Percentiles rank a stretch among this genome's conserved stretches.
Evolutionary conservation across 2,797 vertebrate species (phyloP).

Genomic region (Eulemur albifrons): DNA sequence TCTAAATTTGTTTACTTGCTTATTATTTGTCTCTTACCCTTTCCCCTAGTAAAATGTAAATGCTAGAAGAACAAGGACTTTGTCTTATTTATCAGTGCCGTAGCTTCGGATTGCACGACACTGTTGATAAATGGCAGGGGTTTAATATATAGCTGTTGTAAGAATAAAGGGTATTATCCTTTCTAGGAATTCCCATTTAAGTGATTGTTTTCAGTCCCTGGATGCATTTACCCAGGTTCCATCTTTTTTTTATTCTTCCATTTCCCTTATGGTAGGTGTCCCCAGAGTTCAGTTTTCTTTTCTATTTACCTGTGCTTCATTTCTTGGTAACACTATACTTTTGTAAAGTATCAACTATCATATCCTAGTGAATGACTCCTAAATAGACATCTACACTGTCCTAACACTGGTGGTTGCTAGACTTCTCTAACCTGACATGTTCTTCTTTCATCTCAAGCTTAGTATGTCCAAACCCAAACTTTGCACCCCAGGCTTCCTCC

Average conservation of each 20-base stretch:
- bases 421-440: background rate
- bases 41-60: background rate
- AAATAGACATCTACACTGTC: background rate
- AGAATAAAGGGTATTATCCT: background rate
- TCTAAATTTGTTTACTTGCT: background rate
- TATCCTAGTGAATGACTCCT: background rate
- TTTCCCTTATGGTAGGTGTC: background rate
- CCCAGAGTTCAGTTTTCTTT: background rate
- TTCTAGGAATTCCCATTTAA: background rate
- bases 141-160: background rate
- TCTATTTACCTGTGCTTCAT: background rate
- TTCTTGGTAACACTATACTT: background rate
- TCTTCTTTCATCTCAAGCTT: background rate
- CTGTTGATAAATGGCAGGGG: background rate
- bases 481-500: background rate
- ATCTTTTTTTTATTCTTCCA: background rate
- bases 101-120: background rate
- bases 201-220: background rate
- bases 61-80: background rate
- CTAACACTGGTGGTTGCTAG: background rate
- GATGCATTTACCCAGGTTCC: background rate
- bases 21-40: background rate
- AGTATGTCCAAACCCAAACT: background rate
- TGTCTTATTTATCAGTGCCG: background rate
- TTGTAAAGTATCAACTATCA: background rate